Conservation (phyloP, 1,140 invertebrate genomes). For the Pollicipes pollicipes region DNA sequence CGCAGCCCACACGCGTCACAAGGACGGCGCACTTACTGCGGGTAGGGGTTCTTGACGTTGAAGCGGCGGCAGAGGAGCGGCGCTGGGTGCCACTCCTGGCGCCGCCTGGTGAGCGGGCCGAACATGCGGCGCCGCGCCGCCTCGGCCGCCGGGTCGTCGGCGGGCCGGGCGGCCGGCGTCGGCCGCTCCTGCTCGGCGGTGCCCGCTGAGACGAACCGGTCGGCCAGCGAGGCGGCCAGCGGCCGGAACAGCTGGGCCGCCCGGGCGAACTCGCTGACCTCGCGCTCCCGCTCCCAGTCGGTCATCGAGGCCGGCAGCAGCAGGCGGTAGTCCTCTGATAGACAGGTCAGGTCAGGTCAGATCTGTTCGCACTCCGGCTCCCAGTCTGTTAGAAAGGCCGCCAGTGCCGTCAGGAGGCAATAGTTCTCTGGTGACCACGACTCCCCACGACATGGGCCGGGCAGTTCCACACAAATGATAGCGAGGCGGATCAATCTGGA, state of each 20-base stretch:
- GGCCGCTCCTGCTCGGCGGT: background rate
- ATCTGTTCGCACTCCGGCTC: no score
- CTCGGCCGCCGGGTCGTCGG: constrained; percentile 23
- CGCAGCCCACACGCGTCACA: constrained; percentile 1
- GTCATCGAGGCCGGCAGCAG: constrained; percentile 46
- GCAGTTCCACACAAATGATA: no score
- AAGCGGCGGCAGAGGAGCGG: constrained; percentile 76
- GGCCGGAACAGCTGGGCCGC: constrained; percentile 53
- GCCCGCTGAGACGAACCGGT: constrained; percentile 39
- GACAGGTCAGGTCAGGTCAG: constrained; percentile 5
- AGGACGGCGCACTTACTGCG: constrained; percentile 30
- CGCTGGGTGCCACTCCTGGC: constrained; percentile 66
- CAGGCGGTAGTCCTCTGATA: constrained; percentile 26
- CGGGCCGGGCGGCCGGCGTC: background rate
- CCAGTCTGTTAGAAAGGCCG: no score
- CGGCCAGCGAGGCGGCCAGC: constrained; percentile 45
- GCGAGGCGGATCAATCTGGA: no score
- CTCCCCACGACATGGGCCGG: no score
- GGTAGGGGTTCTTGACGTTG: constrained; percentile 67
- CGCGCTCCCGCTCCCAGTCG: constrained; percentile 64
- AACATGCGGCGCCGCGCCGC: constrained; percentile 66
- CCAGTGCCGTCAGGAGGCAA: no score
- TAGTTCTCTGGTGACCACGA: no score
- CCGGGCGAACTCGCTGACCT: constrained; percentile 60
- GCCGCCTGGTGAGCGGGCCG: constrained; percentile 54